These are phyloP conservation scores for Brachymystax lenok DNA, from an alignment of 2,797 vertebrate species.

Conservation along the genomic window DNA sequence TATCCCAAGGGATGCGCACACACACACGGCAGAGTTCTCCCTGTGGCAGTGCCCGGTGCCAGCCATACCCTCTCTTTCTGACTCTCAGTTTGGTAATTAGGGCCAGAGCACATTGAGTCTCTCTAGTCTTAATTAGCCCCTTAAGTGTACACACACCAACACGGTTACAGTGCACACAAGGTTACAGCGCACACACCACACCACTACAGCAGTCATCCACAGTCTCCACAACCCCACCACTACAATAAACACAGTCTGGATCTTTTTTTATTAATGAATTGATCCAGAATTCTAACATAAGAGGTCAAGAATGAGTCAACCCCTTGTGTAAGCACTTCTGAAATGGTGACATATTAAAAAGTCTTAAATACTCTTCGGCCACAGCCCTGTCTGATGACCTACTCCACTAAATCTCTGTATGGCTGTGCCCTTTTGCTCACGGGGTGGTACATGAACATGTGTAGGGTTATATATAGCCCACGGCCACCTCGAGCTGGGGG, in stretches of 20 bases:
- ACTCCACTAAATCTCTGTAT: slow-evolving; percentile 33
- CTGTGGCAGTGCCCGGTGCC: neutral
- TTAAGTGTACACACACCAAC: neutral
- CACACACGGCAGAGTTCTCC: slow-evolving; percentile 3
- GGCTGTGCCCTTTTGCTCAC: slow-evolving; percentile 39
- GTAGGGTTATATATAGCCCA: slow-evolving; percentile 71
- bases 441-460: slow-evolving; percentile 46
- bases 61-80: slow-evolving; percentile 10
- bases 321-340: neutral
- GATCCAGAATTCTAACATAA: neutral
- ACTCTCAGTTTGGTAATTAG: slow-evolving; percentile 32
- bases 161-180: neutral
- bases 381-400: slow-evolving; percentile 3
- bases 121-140: slow-evolving; percentile 46
- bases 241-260: neutral
- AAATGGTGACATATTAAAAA: neutral
- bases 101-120: slow-evolving; percentile 25
- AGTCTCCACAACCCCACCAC: neutral
- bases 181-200: neutral
- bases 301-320: neutral
- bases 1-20: neutral
- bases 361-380: neutral
- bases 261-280: too few relatives aligned
- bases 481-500: slow-evolving; percentile 64
- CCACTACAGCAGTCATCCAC: neutral